A percentile compares a stretch with the other conserved stretches of the same genome.
phyloP scores from a whole-genome alignment of 2,113 vertebrate species.

The Ornithorhynchus anatinus region DNA sequence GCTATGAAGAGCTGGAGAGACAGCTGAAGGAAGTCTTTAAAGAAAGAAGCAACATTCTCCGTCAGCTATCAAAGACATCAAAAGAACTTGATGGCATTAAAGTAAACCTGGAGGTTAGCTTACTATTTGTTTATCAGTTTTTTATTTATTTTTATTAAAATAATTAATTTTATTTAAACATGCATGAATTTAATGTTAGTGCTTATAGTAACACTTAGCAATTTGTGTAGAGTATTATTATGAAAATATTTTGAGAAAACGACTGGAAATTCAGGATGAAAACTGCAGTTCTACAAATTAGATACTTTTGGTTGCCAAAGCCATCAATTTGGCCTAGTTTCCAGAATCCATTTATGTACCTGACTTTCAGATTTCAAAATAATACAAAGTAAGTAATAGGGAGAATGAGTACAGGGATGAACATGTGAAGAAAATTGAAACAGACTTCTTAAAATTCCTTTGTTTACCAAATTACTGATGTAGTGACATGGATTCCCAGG shows the following conservation, averaged over 20 bases:
- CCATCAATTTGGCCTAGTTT: background rate
- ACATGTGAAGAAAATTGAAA: background rate
- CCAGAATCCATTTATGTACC: background rate
- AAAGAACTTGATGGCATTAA: conserved; percentile 93
- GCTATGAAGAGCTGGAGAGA: conserved; percentile 90
- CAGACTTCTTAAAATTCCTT: conserved; percentile 6
- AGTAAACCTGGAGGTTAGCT: conserved; percentile 88
- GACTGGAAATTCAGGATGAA: background rate
- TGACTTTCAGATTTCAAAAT: conserved; percentile 13
- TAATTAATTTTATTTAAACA: too few relatives aligned
- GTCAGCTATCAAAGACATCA: conserved; percentile 90
- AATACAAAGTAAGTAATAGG: conserved; percentile 10
- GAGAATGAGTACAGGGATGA: background rate
- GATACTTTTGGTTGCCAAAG: background rate
- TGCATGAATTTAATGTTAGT: too few relatives aligned
- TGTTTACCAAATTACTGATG: background rate
- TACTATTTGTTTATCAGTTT: background rate
- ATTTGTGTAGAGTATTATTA: too few relatives aligned
- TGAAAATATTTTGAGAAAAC: background rate
- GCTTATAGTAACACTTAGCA: too few relatives aligned
- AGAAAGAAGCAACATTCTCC: conserved; percentile 89
- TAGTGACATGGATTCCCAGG: background rate
- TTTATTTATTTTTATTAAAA: too few relatives aligned
- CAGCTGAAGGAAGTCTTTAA: conserved; percentile 93
- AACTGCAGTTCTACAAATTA: background rate